phyloP scores from a whole-genome alignment of 2,888 invertebrate species.

The Rhagium mordax region DNA sequence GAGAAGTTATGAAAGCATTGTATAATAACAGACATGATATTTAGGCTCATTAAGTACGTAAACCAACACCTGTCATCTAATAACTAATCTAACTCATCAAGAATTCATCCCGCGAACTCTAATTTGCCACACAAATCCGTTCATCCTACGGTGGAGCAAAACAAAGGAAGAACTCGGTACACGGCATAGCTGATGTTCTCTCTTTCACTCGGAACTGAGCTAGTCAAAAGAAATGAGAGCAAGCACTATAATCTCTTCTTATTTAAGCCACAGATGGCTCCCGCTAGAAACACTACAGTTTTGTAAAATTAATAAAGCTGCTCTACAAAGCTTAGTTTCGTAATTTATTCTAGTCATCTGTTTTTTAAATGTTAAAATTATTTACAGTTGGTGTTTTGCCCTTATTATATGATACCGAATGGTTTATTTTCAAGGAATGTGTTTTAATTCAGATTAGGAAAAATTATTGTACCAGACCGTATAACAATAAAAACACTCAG shows the following conservation, averaged over 20 bases:
- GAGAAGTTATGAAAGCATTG: constrained; percentile 21
- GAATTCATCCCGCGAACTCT: constrained; percentile 66
- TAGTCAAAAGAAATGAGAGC: constrained; percentile 1
- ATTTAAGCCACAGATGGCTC: constrained; percentile 51
- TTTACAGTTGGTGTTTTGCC: constrained; percentile 47
- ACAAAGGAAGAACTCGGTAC: constrained; percentile 42
- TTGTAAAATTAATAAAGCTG: constrained; percentile 54
- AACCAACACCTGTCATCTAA: constrained; percentile 63
- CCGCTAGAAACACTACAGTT: constrained; percentile 45
- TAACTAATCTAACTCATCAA: constrained; percentile 65
- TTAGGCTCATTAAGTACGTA: constrained; percentile 49
- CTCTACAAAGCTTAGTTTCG: constrained; percentile 46
- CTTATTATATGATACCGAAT: constrained; percentile 21
- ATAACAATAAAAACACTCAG: neutral
- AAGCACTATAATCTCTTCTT: constrained; percentile 21
- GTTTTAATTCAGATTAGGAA: constrained; percentile 24
- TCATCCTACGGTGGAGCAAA: constrained; percentile 53
- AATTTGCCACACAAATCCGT: constrained; percentile 66
- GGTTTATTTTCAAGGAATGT: constrained; percentile 1
- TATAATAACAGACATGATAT: constrained; percentile 36
- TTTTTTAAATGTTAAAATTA: constrained; percentile 49
- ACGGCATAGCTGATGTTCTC: constrained; percentile 20
- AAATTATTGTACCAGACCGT: constrained; percentile 5
- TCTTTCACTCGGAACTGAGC: constrained; percentile 10
- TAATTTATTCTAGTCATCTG: constrained; percentile 52